A percentile compares a stretch with the other conserved stretches of the same genome.
phyloP scores from a whole-genome alignment of 1,140 invertebrate genomes.

The Pogonomyrmex barbatus region DNA sequence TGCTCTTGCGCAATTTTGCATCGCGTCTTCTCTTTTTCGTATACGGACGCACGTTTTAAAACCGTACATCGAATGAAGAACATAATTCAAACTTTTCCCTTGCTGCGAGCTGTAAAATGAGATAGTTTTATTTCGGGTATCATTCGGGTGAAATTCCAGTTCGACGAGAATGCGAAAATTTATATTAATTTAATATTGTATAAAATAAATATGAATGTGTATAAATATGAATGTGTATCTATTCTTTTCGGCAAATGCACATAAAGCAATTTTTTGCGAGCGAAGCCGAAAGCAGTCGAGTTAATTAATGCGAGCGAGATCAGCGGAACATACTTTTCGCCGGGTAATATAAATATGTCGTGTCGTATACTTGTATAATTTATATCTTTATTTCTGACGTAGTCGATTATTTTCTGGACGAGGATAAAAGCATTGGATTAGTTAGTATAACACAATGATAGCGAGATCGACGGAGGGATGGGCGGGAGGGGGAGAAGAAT shows the following conservation, averaged over 20 bases:
- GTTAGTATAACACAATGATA: conserved; percentile 60
- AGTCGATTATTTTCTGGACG: conserved; percentile 56
- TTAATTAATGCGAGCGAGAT: conserved; percentile 39
- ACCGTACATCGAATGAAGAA: conserved; percentile 6
- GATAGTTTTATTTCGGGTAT: conserved; percentile 10
- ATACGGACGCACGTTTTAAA: neutral
- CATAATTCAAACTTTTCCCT: neutral
- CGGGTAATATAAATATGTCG: conserved; percentile 23
- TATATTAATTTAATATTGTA: neutral
- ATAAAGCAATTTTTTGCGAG: conserved; percentile 11
- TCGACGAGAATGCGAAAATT: neutral
- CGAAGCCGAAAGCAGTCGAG: conserved; percentile 7
- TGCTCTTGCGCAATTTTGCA: conserved; percentile 46
- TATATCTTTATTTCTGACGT: conserved; percentile 52
- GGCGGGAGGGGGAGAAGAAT: conserved; percentile 26
- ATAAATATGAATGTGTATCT: neutral
- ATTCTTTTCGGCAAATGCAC: neutral
- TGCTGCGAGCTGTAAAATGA: neutral
- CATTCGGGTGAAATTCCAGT: neutral
- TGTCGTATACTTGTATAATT: conserved; percentile 23
- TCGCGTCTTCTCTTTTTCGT: neutral
- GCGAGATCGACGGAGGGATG: conserved; percentile 51
- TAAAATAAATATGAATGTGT: conserved; percentile 10
- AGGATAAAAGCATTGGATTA: conserved; percentile 58
- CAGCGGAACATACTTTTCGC: conserved; percentile 18